Evolutionary conservation across 2,888 invertebrate genomes (phyloP), one percentile per base, ranked within the genome.

Genomic region (Venustoraphidia nigricollis): DNA sequence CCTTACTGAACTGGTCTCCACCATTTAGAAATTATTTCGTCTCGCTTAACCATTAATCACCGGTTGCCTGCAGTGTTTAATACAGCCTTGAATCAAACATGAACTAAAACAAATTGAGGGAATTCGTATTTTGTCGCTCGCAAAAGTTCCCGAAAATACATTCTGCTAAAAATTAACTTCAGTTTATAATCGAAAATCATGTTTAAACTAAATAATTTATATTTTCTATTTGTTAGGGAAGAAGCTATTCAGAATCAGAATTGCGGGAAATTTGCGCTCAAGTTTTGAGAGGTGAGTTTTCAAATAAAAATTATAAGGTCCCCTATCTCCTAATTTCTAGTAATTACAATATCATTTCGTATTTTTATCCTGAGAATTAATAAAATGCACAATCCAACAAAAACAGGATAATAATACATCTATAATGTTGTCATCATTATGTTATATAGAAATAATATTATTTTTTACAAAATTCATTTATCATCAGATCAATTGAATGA

Each of bases 221-320:
- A 50, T 47, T 53, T 44, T 52, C 45, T 41, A 45, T 52, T 52
- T 69, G 71, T 48, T 63, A 84, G 83, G 71, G 73, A 9, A 70
- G 76, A 52, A 77, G 77, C 56, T 73, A 80, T 53, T 72, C 78
- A 0, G 87, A 87, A 63, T 69, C 71, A 6, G 87, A 89, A 66
- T 74, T 92, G 13, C 71, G 83, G 54, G 87, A 87, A 55, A 83
- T 92, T 57, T 90, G 90, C 62, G 78, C 82, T 56, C 76, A 79
- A 44, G 77, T 91, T 44, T 71, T 91, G 43, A 75, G 84, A 75
- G 87, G 89, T 87, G 67, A 62, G 58, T 50, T 10, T 34, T 34
- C 41, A 35, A 27, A 27, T 27, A 17, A 17, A 3, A 17, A 17
- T 17, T 17, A 17, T 3, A 17, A 17, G 17, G 17, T 17, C 17